Percentiles rank a stretch among this genome's conserved stretches.
Conservation (phyloP, 2,797 vertebrate species). For the Tenualosa ilisha region DNA sequence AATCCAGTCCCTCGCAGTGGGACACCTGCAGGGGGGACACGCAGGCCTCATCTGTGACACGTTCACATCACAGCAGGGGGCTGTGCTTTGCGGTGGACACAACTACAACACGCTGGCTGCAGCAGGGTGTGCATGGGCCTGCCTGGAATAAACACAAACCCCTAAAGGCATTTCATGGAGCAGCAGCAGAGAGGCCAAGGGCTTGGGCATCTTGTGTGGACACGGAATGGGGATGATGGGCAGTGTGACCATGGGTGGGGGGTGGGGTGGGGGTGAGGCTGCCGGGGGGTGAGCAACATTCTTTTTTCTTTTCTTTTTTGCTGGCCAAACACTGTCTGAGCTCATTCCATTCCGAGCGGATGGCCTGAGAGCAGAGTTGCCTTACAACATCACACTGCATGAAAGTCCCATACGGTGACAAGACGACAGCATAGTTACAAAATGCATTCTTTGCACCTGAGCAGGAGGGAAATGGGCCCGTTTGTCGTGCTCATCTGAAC, state of each 20-base stretch:
- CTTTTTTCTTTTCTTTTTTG: neutral
- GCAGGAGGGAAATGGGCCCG: neutral
- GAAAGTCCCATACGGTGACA: neutral
- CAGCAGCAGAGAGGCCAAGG: neutral
- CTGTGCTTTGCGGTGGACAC: neutral
- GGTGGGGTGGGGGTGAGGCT: neutral
- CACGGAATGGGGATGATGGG: neutral
- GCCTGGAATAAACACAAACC: neutral
- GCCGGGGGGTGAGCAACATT: neutral
- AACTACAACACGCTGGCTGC: neutral
- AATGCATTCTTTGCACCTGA: neutral
- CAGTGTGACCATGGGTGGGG: neutral
- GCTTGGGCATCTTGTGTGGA: neutral
- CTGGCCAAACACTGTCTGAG: neutral
- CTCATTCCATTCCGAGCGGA: neutral
- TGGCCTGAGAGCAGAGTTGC: neutral
- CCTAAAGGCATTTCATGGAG: neutral
- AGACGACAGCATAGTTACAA: neutral
- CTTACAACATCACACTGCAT: neutral
- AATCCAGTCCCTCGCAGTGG: neutral
- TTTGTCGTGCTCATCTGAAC: neutral
- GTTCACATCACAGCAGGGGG: neutral
- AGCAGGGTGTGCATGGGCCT: neutral
- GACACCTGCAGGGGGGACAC: constrained; percentile 12
- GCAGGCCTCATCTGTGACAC: constrained; percentile 22